Evolutionary conservation across 2,797 vertebrate species (phyloP).

Genomic region (Pempheris klunzingeri): DNA sequence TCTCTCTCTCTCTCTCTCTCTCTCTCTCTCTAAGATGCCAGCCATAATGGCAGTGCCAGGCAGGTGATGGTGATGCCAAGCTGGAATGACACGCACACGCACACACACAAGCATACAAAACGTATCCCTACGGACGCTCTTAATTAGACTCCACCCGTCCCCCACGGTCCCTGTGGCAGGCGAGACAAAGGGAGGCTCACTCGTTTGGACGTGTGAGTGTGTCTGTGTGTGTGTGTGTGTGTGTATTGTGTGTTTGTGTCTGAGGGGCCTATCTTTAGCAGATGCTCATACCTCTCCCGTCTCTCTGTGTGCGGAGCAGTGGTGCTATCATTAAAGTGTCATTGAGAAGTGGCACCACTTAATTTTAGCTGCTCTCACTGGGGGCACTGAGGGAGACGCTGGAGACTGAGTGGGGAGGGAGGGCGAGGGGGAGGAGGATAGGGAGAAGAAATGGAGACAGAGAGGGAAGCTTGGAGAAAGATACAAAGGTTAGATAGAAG

Average conservation of each 20-base stretch:
- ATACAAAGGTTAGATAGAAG: constrained; percentile 69
- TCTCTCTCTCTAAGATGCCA: constrained; percentile 73
- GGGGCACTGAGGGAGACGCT: constrained; percentile 91
- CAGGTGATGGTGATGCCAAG: constrained; percentile 87
- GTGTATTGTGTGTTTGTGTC: constrained; percentile 73
- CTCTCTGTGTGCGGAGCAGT: constrained; percentile 93
- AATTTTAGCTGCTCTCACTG: constrained; percentile 97
- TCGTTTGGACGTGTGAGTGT: constrained; percentile 82
- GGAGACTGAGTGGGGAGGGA: constrained; percentile 73
- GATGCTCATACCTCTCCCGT: constrained; percentile 92
- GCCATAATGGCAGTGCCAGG: constrained; percentile 84
- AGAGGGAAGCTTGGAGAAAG: constrained; percentile 33
- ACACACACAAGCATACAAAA: constrained; percentile 62
- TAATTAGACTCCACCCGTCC: constrained; percentile 90
- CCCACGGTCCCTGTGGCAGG: constrained; percentile 87
- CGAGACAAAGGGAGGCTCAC: constrained; percentile 90
- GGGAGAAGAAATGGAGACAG: constrained; percentile 58
- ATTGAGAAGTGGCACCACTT: constrained; percentile 99
- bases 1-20: constrained; percentile 21
- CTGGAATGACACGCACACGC: constrained; percentile 81
- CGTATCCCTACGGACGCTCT: constrained; percentile 86
- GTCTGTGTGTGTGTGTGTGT: constrained; percentile 55
- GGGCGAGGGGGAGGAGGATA: constrained; percentile 17
- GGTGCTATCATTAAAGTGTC: constrained; percentile 98
- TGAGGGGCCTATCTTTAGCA: constrained; percentile 92